A percentile compares a stretch with the other conserved stretches of the same genome.
These are phyloP conservation scores for Blastobasis adustella DNA, from an alignment of 2,888 invertebrate genomes.

Conservation along the genomic window DNA sequence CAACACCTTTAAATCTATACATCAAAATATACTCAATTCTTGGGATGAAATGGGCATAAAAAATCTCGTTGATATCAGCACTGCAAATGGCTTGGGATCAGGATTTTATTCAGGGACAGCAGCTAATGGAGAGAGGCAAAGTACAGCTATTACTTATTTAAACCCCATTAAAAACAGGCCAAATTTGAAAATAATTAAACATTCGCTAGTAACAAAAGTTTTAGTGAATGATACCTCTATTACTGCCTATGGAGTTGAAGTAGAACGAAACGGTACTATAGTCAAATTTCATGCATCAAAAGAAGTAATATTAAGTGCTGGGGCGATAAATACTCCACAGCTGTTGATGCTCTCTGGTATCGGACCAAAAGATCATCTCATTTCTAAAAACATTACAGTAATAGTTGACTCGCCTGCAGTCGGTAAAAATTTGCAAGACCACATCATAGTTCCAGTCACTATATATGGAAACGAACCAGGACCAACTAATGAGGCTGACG, in stretches of 20 bases:
- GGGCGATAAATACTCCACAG: slow-evolving; percentile 57
- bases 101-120: slow-evolving; percentile 54
- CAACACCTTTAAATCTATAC: slow-evolving; percentile 7
- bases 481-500: slow-evolving; percentile 21
- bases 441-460: slow-evolving; percentile 37
- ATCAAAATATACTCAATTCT: slow-evolving; percentile 30
- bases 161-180: slow-evolving; percentile 24
- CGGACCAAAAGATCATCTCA: slow-evolving; percentile 45
- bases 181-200: slow-evolving; percentile 51
- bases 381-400: slow-evolving; percentile 34
- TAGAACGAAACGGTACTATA: slow-evolving; percentile 23
- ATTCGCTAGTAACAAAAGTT: slow-evolving; percentile 64
- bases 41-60: slow-evolving; percentile 52
- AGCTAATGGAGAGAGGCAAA: slow-evolving; percentile 52
- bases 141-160: slow-evolving; percentile 65
- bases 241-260: slow-evolving; percentile 46
- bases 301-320: slow-evolving; percentile 61
- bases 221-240: slow-evolving; percentile 53
- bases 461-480: slow-evolving; percentile 23
- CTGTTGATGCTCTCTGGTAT: slow-evolving; percentile 64
- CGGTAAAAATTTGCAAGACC: slow-evolving; percentile 55
- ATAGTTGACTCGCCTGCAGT: slow-evolving; percentile 41
- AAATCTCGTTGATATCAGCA: slow-evolving; percentile 42
- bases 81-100: slow-evolving; percentile 48
- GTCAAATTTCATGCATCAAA: slow-evolving; percentile 28